Conservation (phyloP, 1,140 invertebrate species). For the Laodelphax striatellus region DNA sequence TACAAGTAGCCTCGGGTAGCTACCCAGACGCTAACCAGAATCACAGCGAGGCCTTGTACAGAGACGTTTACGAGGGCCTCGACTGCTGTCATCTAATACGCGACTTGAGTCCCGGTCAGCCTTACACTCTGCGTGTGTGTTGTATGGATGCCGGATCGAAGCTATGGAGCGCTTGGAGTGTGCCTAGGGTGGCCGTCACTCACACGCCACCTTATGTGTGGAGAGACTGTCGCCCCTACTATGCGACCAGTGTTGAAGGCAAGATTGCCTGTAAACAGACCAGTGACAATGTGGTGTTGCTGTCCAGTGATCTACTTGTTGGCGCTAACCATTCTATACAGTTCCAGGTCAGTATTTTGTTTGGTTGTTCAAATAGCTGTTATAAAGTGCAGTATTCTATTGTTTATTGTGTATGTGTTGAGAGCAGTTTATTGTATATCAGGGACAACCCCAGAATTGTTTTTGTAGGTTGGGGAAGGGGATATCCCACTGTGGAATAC, state of each 20-base stretch:
- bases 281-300: conserved; percentile 12
- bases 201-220: conserved; percentile 17
- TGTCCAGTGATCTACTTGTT: conserved; percentile 19
- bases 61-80: conserved; percentile 18
- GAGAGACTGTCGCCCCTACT: conserved; percentile 14
- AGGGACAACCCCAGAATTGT: no score
- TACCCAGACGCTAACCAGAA: conserved; percentile 1
- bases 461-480: no score
- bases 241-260: conserved; percentile 18
- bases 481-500: no score
- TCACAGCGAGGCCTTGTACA: conserved; percentile 4
- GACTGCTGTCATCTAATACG: conserved; percentile 16
- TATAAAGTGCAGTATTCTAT: no score
- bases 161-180: conserved; percentile 20
- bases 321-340: conserved; percentile 22
- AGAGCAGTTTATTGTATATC: no score
- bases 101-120: conserved; percentile 13
- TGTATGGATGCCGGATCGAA: conserved; percentile 12
- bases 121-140: conserved; percentile 21
- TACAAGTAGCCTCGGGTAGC: conserved; percentile 17
- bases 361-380: no score
- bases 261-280: conserved; percentile 21
- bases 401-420: no score
- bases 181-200: conserved; percentile 17
- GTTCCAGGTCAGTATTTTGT: conserved; percentile 19